A percentile compares a stretch with the other conserved stretches of the same genome.
Evolutionary conservation across 1,140 invertebrate genomes (phyloP).

Genomic region (Armadillidium nasatum): DNA sequence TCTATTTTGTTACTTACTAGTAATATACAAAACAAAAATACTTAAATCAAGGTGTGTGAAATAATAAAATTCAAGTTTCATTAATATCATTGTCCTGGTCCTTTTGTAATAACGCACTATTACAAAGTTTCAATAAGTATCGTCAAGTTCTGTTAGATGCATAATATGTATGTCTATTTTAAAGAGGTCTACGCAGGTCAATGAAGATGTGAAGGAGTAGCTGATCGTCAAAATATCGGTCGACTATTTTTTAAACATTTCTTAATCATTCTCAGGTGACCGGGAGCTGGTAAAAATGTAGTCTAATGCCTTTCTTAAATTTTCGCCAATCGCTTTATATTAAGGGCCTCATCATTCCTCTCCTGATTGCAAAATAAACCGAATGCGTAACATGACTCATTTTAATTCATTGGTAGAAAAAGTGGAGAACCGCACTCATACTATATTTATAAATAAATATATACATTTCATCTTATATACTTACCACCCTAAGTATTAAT

Average conservation of each 20-base stretch:
- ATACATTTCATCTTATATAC: background rate
- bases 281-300: too few relatives aligned
- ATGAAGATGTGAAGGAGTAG: background rate
- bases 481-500: background rate
- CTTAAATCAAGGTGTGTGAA: too few relatives aligned
- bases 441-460: too few relatives aligned
- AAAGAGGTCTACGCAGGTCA: background rate
- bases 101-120: too few relatives aligned
- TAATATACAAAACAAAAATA: background rate
- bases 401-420: background rate
- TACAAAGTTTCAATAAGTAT: background rate
- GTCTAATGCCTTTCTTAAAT: background rate
- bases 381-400: background rate
- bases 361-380: constrained; percentile 7
- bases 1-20: background rate
- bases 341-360: background rate
- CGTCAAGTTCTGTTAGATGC: background rate
- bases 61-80: too few relatives aligned
- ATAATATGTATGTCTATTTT: background rate
- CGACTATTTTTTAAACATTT: background rate
- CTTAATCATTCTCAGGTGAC: background rate
- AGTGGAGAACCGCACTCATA: background rate
- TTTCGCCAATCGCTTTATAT: background rate
- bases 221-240: background rate
- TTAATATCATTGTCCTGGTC: too few relatives aligned